Conservation (phyloP, 2,113 vertebrate genomes). For the Onychostoma macrolepis region DNA sequence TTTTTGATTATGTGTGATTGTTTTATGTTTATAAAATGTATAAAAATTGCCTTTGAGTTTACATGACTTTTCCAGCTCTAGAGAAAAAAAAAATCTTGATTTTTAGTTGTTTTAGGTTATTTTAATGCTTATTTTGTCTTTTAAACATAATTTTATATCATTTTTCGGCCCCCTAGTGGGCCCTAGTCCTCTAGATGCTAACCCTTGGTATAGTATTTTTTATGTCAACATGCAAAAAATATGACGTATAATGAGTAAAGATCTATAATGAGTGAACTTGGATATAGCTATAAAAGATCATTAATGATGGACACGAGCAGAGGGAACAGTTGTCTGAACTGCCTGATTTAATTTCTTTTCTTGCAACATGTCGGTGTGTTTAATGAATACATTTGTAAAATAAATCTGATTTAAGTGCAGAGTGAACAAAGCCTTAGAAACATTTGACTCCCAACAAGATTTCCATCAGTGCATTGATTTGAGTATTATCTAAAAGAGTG, state of each 20-base stretch:
- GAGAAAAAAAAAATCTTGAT: no score
- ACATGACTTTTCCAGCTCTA: background rate
- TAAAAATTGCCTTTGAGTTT: background rate
- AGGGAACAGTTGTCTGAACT: background rate
- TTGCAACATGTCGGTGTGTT: background rate
- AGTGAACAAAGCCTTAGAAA: background rate
- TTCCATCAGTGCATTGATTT: background rate
- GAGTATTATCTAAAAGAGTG: background rate
- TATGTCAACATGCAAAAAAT: background rate
- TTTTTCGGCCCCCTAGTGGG: no score
- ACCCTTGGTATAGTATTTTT: no score
- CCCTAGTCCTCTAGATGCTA: no score
- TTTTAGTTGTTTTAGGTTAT: no score
- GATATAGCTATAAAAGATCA: background rate
- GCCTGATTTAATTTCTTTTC: background rate
- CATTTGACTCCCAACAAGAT: background rate
- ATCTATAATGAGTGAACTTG: background rate
- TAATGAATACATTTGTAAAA: background rate
- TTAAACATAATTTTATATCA: no score
- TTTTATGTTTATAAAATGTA: background rate
- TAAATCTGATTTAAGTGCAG: background rate
- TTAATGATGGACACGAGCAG: background rate
- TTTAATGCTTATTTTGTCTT: no score
- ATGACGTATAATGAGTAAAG: background rate
- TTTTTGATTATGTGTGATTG: no score